Percentiles rank a stretch among this genome's conserved stretches.
Conservation (phyloP, 30 jellyfish, hydroid and myxozoan species). For the Hydra vulgaris region DNA sequence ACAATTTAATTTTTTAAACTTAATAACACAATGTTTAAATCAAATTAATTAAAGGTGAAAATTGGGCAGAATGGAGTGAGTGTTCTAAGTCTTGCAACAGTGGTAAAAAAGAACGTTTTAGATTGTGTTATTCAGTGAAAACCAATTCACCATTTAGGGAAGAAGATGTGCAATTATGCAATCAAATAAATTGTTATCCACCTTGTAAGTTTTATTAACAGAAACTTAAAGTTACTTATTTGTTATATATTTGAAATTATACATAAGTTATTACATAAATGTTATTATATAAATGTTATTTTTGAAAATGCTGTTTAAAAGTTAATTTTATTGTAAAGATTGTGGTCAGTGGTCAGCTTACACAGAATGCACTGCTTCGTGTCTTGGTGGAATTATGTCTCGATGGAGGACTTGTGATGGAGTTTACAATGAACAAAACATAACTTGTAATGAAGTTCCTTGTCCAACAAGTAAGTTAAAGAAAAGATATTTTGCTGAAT, state of each 20-base stretch:
- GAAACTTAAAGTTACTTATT: not conserved
- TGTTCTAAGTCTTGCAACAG: slow-evolving; percentile 56
- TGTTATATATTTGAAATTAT: no score
- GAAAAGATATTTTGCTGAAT: not conserved
- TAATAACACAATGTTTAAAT: not conserved
- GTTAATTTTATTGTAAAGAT: slow-evolving; percentile 12
- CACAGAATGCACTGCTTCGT: slow-evolving; percentile 65
- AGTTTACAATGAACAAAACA: slow-evolving; percentile 35
- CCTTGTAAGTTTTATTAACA: slow-evolving; percentile 13
- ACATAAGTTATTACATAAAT: no score
- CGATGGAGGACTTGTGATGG: slow-evolving; percentile 98
- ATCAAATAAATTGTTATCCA: slow-evolving; percentile 20
- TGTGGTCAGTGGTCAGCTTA: slow-evolving; percentile 97
- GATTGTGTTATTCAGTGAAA: slow-evolving; percentile 26
- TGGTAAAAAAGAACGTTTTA: slow-evolving; percentile 27
- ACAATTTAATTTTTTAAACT: no score
- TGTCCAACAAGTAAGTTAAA: slow-evolving; percentile 47
- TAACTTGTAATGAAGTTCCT: slow-evolving; percentile 60
- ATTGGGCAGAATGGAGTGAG: slow-evolving; percentile 50
- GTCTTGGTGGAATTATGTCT: slow-evolving; percentile 78
- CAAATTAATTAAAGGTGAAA: not conserved
- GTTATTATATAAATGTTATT: no score
- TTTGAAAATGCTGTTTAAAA: not conserved
- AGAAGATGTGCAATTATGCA: slow-evolving; percentile 24
- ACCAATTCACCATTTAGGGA: slow-evolving; percentile 40